phyloP scores from a whole-genome alignment of 2,888 invertebrate species.

The Cheilosia vulpina region DNA sequence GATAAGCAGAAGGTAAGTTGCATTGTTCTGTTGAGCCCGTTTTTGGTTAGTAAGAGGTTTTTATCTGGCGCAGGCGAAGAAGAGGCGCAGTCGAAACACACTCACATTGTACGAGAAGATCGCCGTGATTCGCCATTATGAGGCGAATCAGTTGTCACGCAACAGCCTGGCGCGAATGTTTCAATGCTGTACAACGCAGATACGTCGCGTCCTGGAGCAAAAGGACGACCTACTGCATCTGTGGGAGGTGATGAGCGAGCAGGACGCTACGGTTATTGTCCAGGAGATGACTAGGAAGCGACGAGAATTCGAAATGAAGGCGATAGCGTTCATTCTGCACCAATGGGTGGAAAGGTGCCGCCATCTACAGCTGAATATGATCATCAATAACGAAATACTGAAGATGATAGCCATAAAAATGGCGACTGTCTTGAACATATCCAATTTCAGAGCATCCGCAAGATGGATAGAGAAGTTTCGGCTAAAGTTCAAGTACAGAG shows the following conservation, averaged over 20 bases:
- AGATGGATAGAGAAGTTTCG: slow-evolving; percentile 82
- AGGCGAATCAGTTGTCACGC: slow-evolving; percentile 81
- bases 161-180: slow-evolving; percentile 82
- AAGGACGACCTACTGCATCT: slow-evolving; percentile 80
- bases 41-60: neutral
- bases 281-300: slow-evolving; percentile 82
- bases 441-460: slow-evolving; percentile 80
- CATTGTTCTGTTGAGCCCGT: neutral
- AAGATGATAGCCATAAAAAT: slow-evolving; percentile 80
- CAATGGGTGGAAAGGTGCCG: slow-evolving; percentile 82
- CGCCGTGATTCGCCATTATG: slow-evolving; percentile 82
- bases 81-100: slow-evolving; percentile 81
- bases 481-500: slow-evolving; percentile 81
- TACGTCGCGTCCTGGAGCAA: slow-evolving; percentile 81
- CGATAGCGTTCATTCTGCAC: slow-evolving; percentile 81
- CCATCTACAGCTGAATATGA: slow-evolving; percentile 78
- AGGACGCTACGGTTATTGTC: slow-evolving; percentile 80
- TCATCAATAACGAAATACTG: slow-evolving; percentile 80
- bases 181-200: slow-evolving; percentile 82
- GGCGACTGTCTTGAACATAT: slow-evolving; percentile 81
- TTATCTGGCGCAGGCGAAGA: slow-evolving; percentile 76
- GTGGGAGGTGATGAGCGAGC: slow-evolving; percentile 80
- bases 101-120: slow-evolving; percentile 82
- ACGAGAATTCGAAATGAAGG: slow-evolving; percentile 82
- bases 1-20: slow-evolving; percentile 50